Evolutionary conservation across 2,888 invertebrate species (phyloP).

Genomic region (Agrenia bidenticulata): DNA sequence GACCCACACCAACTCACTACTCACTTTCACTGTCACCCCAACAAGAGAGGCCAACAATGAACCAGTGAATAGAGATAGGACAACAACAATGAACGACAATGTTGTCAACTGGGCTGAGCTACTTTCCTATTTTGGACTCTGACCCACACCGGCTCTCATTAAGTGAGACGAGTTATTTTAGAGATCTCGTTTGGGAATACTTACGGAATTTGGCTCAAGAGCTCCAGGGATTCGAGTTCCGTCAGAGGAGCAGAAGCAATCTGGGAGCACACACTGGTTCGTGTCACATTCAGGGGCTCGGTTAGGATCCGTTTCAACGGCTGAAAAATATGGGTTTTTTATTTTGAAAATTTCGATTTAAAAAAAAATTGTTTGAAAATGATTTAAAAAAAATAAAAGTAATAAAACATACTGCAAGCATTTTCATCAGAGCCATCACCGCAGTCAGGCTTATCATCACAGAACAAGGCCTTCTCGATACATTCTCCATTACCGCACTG

Average conservation of each 20-base stretch:
- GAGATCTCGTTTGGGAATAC: no score
- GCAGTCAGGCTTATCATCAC: slow-evolving; percentile 89
- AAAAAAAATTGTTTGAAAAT: not conserved
- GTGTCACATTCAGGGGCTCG: slow-evolving; percentile 87
- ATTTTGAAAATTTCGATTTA: not conserved
- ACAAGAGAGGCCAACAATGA: no score
- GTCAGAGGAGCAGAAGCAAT: slow-evolving; percentile 92
- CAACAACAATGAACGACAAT: no score
- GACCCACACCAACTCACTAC: not conserved
- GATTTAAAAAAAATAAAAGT: not conserved
- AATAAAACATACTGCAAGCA: slow-evolving; percentile 79
- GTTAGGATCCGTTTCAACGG: slow-evolving; percentile 70
- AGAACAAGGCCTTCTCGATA: slow-evolving; percentile 86
- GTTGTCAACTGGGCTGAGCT: no score
- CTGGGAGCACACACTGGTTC: slow-evolving; percentile 80
- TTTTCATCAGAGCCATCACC: slow-evolving; percentile 94
- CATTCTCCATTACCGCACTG: slow-evolving; percentile 91
- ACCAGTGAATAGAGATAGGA: no score
- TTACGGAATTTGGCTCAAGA: slow-evolving; percentile 51
- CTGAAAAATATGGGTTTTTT: no score
- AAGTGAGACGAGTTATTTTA: no score
- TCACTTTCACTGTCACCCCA: slow-evolving; percentile 4
- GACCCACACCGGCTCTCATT: no score
- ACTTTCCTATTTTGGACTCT: no score
- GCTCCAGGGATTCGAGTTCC: slow-evolving; percentile 84